Percentiles rank a stretch among this genome's conserved stretches.
phyloP scores from a whole-genome alignment of 2,797 vertebrate genomes.

The Artibeus jamaicensis region DNA sequence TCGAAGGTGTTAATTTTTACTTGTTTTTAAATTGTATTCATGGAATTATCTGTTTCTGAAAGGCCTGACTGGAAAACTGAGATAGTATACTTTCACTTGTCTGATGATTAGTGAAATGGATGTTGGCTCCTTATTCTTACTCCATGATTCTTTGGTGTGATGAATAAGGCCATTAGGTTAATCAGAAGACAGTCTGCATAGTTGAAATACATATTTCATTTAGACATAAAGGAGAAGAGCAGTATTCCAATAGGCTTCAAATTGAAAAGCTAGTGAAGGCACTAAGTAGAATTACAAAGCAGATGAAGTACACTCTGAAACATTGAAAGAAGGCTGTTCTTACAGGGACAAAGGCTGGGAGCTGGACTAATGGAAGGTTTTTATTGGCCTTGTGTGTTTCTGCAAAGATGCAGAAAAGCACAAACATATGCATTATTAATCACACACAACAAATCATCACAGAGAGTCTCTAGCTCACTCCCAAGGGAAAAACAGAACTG shows the following conservation, averaged over 20 bases:
- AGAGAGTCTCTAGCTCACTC: neutral
- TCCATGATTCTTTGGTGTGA: neutral
- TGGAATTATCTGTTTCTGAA: neutral
- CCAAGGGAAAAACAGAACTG: slow-evolving; percentile 35
- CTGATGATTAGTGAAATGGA: neutral
- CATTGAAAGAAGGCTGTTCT: neutral
- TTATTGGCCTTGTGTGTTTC: neutral
- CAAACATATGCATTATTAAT: slow-evolving; percentile 52
- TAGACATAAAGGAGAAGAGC: neutral
- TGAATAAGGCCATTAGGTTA: neutral
- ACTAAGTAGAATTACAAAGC: neutral
- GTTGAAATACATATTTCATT: slow-evolving; percentile 1
- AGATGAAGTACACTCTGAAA: neutral
- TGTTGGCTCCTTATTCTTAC: neutral
- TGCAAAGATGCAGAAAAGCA: slow-evolving; percentile 20
- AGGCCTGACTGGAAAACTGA: neutral
- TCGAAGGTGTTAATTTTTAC: neutral
- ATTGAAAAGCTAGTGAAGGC: neutral
- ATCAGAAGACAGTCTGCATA: neutral
- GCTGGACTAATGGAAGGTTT: neutral
- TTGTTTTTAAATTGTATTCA: neutral
- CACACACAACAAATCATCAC: neutral
- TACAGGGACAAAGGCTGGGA: neutral
- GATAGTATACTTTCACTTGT: neutral
- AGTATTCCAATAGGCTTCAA: neutral